Evolutionary conservation across 1,140 invertebrate genomes (phyloP), one percentile per base, ranked within the genome.

Genomic region (Cyclina sinensis): DNA sequence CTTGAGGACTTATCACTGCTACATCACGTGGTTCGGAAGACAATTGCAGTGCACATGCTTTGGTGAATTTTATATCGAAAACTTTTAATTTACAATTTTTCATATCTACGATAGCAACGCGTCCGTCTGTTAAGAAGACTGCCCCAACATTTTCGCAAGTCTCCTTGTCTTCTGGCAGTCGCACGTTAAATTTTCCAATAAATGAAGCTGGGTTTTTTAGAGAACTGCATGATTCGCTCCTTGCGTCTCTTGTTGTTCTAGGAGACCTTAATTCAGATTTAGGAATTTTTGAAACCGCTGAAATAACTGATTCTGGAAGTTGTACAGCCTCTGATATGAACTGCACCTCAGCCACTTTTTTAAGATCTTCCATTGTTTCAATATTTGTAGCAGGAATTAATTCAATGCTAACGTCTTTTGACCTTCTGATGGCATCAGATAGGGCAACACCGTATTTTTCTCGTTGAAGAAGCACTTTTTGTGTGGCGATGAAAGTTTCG

Each of bases 1-100:
- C 85, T 27, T 68, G 74, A 5, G 85, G 85, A 70, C 85, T 80
- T 9, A 80, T 46, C 5, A 65, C 43, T 35, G 85, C 39, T 16
- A 87, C 43, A 32, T 39, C 85, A 5, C 74, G 74, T 46, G 85
- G 85, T 18, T 80, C 59, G 11, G 76, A 87, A 1, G 54, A 76
- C 37, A 87, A 39, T 37, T 68, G 32, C 54, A 87, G 0, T 30
- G 70, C 32, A 70, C 32, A 51, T 30, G 48, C 37, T 37, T 87
- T 32, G 32, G 39, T 78, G 54, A 87, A 87, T 48, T 87, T 87
- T 14, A 51, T 30, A 80, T 87, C 85, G 35, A 87, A 87, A 21
- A 87, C 76, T 35, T 87, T 87, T n/a, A 87, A 27, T 68, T 87
- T 87, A 24, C 59, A 46, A 59, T 87, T 87, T 18, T 54, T 87